Evolutionary conservation across 2,888 invertebrate genomes (phyloP), one percentile per base, ranked within the genome.

Genomic region (Epicampocera succincta): DNA sequence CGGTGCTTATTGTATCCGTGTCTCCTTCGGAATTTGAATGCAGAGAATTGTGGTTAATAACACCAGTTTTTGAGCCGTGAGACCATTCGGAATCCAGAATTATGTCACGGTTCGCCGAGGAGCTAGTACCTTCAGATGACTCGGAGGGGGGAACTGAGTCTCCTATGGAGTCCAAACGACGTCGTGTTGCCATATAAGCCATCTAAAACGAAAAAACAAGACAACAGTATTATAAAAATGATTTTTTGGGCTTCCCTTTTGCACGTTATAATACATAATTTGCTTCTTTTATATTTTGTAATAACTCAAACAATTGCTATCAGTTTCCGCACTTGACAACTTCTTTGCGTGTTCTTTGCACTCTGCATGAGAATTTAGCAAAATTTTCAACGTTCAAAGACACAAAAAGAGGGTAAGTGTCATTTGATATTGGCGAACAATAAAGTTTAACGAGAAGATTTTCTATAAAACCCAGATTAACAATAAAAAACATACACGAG

Each of bases 91-190:
- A 83, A 52, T 86, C 87, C 4, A 88, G 56, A 1, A 87, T 86
- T 17, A 87, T 76, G 69, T 88, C 88, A 33, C 88, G 85, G 56
- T 87, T 87, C 86, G 90, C 91, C 8, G 90, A 91, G 13, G 91
- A 90, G 80, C 87, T 93, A 83, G 93, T 93, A 42, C 93, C 93
- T 84, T 93, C 93, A 21, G 92, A 92, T 40, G 90, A 91, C 84
- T 92, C 92, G 15, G 91, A 90, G 87, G 86, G 93, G 90, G 90
- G 92, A 87, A 87, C 92, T 88, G 92, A 92, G 85, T 93, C 93
- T 33, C 93, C 93, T 13, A 93, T 93, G n/a, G 93, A 94, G 56
- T 93, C 93, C 85, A 93, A 87, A 71, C 93, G 91, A 85, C 92
- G 91, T 85, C 93, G 91, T 85, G 90, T 86, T 46, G 82, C 83